These are phyloP conservation scores for Lottia gigantea DNA, from an alignment of 2,888 invertebrate species.

Conservation along the genomic window DNA sequence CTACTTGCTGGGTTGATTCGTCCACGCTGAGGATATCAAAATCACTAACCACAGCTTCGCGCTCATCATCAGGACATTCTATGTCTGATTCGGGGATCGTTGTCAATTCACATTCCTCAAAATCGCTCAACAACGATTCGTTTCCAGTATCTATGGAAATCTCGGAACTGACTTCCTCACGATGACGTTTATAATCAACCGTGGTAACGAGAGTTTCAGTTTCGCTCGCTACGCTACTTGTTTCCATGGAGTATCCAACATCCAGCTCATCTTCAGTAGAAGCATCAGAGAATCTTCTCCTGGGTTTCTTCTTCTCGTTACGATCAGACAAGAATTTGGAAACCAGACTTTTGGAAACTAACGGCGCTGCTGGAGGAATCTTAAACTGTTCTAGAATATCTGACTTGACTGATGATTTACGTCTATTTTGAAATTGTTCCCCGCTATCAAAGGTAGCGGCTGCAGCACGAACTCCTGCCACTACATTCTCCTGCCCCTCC, in stretches of 20 bases:
- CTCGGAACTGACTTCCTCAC: constrained; percentile 23
- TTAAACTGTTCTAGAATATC: not conserved
- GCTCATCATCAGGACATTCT: constrained; percentile 6
- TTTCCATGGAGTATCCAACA: not conserved
- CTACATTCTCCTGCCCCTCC: not conserved
- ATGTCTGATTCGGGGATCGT: constrained; percentile 32
- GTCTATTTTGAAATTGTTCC: not conserved
- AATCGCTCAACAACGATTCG: constrained; percentile 33
- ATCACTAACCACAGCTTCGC: not conserved
- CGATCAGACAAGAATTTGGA: not conserved
- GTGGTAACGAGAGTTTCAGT: too few species aligned
- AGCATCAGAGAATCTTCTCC: not conserved
- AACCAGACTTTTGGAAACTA: not conserved
- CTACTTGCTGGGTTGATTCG: not conserved
- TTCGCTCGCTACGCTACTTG: not conserved
- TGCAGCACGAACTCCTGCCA: not conserved
- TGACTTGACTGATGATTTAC: not conserved
- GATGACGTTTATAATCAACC: not conserved
- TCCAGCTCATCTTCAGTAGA: not conserved
- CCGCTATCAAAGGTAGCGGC: not conserved
- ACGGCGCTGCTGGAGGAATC: not conserved
- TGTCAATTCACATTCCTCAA: constrained; percentile 21
- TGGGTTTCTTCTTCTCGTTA: not conserved
- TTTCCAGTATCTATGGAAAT: constrained; percentile 29
- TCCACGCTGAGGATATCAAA: not conserved